Base-by-base conservation (phyloP, 2,888 invertebrate genomes). In the Eristalinus sepulchralis region DNA sequence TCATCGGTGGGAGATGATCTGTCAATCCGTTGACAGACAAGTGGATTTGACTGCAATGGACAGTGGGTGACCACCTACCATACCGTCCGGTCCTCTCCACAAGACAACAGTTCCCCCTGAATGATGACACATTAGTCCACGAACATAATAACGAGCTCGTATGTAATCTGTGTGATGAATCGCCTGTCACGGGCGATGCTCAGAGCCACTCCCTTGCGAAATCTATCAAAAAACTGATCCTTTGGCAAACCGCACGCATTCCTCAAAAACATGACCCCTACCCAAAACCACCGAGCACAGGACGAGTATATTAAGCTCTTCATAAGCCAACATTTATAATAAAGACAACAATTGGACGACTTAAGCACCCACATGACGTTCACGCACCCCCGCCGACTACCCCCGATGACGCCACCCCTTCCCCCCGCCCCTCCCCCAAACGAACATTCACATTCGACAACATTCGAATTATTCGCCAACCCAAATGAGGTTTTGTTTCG, bases 401-500 rank as follows among this genome's bases (percentile, higher is more conserved):
- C n/a, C n/a, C n/a, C n/a, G n/a, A n/a, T n/a, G n/a, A n/a, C n/a
- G n/a, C n/a, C n/a, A n/a, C 24, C 11, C 8, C 8, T 1, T 11
- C 20, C 55, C 24, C 1, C 8, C 3, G 6, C 31, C 8, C 8
- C 53, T 1, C 17, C 33, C 39, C 8, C 39, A 64, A 9, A 8
- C 20, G 39, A 8, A 20, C 34, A 20, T 22, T 9, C 55, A 57
- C 55, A 55, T 55, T 31, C 66, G 72, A 71, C 63, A 84, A 77
- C 84, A 81, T 81, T 77, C 81, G 67, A 76, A 77, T 85, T 85
- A 81, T 85, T 76, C 67, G 79, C 76, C 70, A 66, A 72, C 39
- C 81, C 72, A 85, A 85, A 85, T 85, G 84, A 85, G 84, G 76
- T 81, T 85, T 85, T 85, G 84, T 81, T 85, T 85, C 81, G 39